Conservation (phyloP, 2,888 invertebrate species). For the Phyto melanocephala region DNA sequence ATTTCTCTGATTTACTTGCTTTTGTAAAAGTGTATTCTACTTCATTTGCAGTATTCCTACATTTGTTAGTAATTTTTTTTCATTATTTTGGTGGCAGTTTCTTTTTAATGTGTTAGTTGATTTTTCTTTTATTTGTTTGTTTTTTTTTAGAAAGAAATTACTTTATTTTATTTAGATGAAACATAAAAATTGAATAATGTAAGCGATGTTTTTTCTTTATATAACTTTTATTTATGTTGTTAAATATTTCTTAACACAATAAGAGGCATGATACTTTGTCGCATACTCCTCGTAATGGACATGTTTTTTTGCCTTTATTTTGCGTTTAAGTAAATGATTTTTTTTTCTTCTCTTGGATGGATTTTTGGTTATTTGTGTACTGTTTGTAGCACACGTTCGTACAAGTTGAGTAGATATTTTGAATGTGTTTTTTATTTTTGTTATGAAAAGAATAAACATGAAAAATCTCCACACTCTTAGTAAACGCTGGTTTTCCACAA, state of each 20-base stretch:
- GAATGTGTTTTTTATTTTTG: too few species aligned
- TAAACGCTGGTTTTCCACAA: too few species aligned
- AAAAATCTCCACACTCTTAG: too few species aligned
- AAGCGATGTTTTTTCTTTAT: neutral
- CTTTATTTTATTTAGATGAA: conserved; percentile 48
- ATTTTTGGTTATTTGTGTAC: too few species aligned
- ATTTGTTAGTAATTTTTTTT: neutral
- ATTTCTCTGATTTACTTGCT: conserved; percentile 4
- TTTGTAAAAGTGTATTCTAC: conserved; percentile 22
- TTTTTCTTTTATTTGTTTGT: neutral
- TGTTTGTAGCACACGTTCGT: too few species aligned
- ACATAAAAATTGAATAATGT: conserved; percentile 49
- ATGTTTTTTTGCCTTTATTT: conserved; percentile 5
- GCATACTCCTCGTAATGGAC: conserved; percentile 22
- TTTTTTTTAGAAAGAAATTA: conserved; percentile 18
- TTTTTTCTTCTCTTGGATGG: neutral
- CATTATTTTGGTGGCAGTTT: conserved; percentile 15
- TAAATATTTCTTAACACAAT: conserved; percentile 9
- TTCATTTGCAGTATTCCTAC: neutral
- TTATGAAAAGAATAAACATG: too few species aligned
- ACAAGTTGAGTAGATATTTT: too few species aligned
- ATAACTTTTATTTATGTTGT: conserved; percentile 24
- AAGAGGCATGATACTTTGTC: neutral
- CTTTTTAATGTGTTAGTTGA: neutral
- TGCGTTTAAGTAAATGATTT: conserved; percentile 1